Conservation (phyloP, 1,140 invertebrate genomes). For the Scaptodrosophila lebanonensis region DNA sequence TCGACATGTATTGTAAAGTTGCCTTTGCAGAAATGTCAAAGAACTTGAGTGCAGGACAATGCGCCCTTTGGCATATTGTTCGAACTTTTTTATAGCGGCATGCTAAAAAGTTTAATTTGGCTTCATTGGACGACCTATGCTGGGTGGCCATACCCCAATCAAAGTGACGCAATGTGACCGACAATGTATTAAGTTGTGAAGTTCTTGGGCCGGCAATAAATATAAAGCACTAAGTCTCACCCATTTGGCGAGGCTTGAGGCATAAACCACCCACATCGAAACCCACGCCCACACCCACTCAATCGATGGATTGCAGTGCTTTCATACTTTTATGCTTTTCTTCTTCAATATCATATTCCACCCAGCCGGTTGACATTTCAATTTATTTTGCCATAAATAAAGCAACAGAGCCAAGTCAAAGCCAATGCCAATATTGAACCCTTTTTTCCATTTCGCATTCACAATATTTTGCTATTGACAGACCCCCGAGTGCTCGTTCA, state of each 20-base stretch:
- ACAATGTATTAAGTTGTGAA: constrained; percentile 2
- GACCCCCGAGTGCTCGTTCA: constrained; percentile 14
- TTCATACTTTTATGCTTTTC: constrained; percentile 51
- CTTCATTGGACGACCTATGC: constrained; percentile 14
- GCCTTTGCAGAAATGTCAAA: constrained; percentile 32
- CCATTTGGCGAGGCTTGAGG: neutral
- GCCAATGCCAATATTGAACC: constrained; percentile 38
- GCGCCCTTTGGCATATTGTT: constrained; percentile 30
- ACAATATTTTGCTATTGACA: constrained; percentile 63
- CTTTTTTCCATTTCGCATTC: constrained; percentile 54
- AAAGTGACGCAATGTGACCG: constrained; percentile 24
- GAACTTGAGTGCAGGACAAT: constrained; percentile 27
- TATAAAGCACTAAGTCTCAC: constrained; percentile 27
- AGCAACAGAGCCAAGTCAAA: constrained; percentile 36
- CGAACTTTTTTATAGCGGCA: constrained; percentile 5
- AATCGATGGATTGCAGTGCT: constrained; percentile 48
- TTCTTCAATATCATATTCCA: constrained; percentile 58
- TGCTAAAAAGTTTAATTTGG: constrained; percentile 25
- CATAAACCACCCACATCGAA: neutral
- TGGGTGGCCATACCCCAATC: constrained; percentile 3
- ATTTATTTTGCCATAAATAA: constrained; percentile 75
- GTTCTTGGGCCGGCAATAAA: constrained; percentile 37
- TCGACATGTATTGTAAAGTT: constrained; percentile 29
- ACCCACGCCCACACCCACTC: constrained; percentile 1
- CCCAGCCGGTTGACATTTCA: constrained; percentile 71